Percentiles rank a stretch among this genome's conserved stretches.
These are phyloP conservation scores for Cataglyphis cursor DNA, from an alignment of 2,888 invertebrate genomes.

Conservation along the genomic window DNA sequence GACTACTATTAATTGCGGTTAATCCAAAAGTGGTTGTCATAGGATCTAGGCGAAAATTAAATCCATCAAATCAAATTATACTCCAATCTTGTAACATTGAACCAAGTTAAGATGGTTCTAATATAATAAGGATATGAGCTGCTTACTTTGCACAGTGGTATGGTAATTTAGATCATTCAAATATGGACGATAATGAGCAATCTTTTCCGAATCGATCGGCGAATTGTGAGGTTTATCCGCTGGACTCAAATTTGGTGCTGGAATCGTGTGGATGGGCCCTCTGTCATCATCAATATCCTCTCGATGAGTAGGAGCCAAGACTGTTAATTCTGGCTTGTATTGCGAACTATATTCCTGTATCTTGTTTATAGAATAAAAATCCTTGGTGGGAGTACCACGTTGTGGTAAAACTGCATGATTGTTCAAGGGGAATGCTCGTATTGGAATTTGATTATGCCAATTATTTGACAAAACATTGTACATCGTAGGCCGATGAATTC, in stretches of 20 bases:
- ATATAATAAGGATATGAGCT: constrained; percentile 19
- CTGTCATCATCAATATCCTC: constrained; percentile 86
- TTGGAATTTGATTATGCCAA: constrained; percentile 78
- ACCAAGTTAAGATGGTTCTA: not conserved
- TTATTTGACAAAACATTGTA: constrained; percentile 74
- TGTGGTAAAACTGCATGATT: constrained; percentile 79
- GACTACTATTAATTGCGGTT: constrained; percentile 59
- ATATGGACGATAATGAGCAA: constrained; percentile 64
- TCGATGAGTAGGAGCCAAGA: constrained; percentile 78
- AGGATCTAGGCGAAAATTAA: constrained; percentile 41
- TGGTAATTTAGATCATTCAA: constrained; percentile 67
- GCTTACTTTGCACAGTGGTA: constrained; percentile 71
- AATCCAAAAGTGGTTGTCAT: constrained; percentile 54
- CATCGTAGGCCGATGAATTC: constrained; percentile 79
- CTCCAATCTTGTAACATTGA: not conserved
- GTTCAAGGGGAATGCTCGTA: constrained; percentile 70
- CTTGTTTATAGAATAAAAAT: constrained; percentile 80
- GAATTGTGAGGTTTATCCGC: constrained; percentile 89
- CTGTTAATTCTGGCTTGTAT: constrained; percentile 77
- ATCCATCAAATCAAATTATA: not conserved
- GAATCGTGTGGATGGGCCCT: constrained; percentile 95
- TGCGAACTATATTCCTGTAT: constrained; percentile 78
- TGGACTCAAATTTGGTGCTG: constrained; percentile 93
- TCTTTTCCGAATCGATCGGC: constrained; percentile 74
- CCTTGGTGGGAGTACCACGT: constrained; percentile 79